Conservation (phyloP, 1,140 invertebrate genomes). For the Conus ventricosus region DNA sequence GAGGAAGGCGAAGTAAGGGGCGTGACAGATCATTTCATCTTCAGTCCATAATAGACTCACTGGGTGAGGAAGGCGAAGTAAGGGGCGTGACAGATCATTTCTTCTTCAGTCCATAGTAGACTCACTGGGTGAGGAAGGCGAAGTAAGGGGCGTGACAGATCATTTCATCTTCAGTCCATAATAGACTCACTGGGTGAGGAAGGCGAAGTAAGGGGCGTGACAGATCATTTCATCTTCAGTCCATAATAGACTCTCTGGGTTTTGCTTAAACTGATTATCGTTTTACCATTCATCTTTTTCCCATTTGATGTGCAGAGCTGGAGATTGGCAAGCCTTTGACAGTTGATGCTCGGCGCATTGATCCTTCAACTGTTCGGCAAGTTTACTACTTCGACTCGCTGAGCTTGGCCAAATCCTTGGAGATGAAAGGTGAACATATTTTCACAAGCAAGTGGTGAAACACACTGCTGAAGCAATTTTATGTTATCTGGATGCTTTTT, state of each 20-base stretch:
- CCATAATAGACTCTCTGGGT: not conserved
- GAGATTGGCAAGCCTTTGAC: constrained; percentile 23
- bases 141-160: not conserved
- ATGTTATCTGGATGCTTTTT: no score
- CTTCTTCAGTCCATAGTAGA: no score
- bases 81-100: no score
- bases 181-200: no score
- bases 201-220: no score
- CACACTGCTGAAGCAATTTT: no score
- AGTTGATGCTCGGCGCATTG: constrained; percentile 38
- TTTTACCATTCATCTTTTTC: not conserved
- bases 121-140: no score
- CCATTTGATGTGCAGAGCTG: not conserved
- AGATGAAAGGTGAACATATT: constrained; percentile 37
- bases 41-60: no score
- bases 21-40: no score
- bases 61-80: not conserved
- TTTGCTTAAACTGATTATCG: not conserved
- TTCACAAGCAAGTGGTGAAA: no score
- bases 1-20: not conserved
- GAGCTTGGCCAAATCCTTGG: constrained; percentile 40
- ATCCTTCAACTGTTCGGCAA: constrained; percentile 47
- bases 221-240: not conserved
- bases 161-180: no score
- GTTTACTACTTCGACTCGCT: constrained; percentile 52